Evolutionary conservation across 2,113 vertebrate genomes (phyloP), one percentile per base, ranked within the genome.

Genomic region (Laticauda colubrina): DNA sequence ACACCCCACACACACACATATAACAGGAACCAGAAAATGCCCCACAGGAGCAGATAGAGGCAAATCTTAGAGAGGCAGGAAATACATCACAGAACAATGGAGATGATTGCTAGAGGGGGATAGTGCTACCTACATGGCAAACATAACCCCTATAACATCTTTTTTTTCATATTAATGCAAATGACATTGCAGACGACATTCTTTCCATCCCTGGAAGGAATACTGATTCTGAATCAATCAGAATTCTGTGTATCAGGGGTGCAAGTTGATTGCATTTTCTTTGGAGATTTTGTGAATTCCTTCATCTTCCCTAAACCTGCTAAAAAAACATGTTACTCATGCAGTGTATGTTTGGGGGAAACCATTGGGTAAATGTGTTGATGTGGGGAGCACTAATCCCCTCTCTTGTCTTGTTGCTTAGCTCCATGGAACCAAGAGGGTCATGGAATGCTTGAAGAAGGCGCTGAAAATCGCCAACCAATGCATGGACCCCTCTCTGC

Each of bases 371-470:
- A 7, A 51, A 8, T 39, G 26, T 4, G 11, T 18, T 18, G 34
- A 59, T 18, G 4, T 7, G 15, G 56, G 39, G 39, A 9, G 15
- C 45, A 2, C 20, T 26, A n/a, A 85, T 45, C 14, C 51, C 8
- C 24, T 10, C 69, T 81, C 39, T 39, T 0, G 2, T 11, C 6
- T 55, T 90, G 94, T 75, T 34, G 3, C 95, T 43, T 95, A 99
- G 99, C 99, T 99, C 95, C 99, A 99, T 26, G 99, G 99, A 94
- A 99, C 99, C 51, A 99, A 99, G 90, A 98, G 99, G 89, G 99
- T 99, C 93, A 99, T 99, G 99, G 99, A 99, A 94, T 99, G 99
- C 96, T 96, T 99, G 93, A 99, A 99, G 97, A 99, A 99, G 96
- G 99, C 99, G 10, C 97, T 99, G 93, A 99, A 99, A 97, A 99